These are phyloP conservation scores for Enteromius treurensis DNA, from an alignment of 2,797 vertebrate genomes.

Conservation along the genomic window DNA sequence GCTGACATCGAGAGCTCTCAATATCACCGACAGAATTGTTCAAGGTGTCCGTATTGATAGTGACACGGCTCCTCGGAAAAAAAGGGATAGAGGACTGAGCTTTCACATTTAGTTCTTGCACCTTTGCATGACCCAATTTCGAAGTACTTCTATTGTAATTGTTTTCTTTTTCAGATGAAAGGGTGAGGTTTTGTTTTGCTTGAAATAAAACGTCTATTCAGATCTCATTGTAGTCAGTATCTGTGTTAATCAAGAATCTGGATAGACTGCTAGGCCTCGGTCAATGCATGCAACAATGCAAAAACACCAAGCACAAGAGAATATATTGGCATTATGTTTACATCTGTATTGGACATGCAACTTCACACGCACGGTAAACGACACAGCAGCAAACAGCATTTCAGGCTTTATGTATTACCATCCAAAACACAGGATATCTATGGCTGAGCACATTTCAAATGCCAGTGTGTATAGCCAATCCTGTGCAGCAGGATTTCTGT, in stretches of 20 bases:
- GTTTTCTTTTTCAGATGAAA: slow-evolving; percentile 47
- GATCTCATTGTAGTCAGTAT: slow-evolving; percentile 25
- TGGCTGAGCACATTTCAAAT: slow-evolving; percentile 3
- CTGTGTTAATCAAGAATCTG: slow-evolving; percentile 26
- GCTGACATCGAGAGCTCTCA: slow-evolving; percentile 76
- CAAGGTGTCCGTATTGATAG: slow-evolving; percentile 78
- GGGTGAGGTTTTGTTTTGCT: not conserved
- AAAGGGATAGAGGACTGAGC: slow-evolving; percentile 60
- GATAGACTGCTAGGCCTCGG: slow-evolving; percentile 12
- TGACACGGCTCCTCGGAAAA: slow-evolving; percentile 63
- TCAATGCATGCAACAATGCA: slow-evolving; percentile 14
- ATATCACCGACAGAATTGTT: slow-evolving; percentile 77
- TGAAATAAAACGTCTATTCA: slow-evolving; percentile 49
- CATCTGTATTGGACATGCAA: not conserved
- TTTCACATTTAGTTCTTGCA: slow-evolving; percentile 67
- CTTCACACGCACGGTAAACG: not conserved
- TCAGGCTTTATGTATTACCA: not conserved
- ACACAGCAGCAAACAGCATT: slow-evolving; percentile 14
- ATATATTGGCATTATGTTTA: not conserved
- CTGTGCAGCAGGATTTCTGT: not conserved
- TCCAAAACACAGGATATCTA: slow-evolving; percentile 10
- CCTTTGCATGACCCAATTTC: slow-evolving; percentile 45
- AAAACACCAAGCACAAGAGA: not conserved
- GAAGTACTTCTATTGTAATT: slow-evolving; percentile 28
- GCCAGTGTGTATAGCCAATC: not conserved